These are phyloP conservation scores for Rhagologus leucostigma DNA, from an alignment of 2,113 vertebrate species.

Conservation along the genomic window DNA sequence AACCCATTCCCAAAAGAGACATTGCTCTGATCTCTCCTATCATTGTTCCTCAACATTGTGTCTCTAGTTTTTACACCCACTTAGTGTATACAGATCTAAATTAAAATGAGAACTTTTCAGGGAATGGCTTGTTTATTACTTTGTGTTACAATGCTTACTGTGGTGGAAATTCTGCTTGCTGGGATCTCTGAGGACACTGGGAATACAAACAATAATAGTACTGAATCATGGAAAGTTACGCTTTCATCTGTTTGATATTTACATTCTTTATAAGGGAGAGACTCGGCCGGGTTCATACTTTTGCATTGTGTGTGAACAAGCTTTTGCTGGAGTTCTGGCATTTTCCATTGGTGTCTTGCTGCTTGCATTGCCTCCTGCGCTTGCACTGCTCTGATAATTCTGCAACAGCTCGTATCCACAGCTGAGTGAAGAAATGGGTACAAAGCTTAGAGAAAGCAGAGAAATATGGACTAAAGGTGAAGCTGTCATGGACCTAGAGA, in stretches of 20 bases:
- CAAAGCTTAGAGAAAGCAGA: neutral
- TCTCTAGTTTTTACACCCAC: neutral
- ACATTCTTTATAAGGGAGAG: constrained; percentile 47
- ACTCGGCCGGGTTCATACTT: neutral
- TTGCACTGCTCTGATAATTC: neutral
- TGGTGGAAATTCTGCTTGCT: neutral
- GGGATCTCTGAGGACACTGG: constrained; percentile 4
- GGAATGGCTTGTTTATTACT: constrained; percentile 14
- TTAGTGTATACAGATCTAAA: neutral
- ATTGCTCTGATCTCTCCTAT: neutral
- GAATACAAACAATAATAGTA: constrained; percentile 35
- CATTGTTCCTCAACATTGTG: neutral
- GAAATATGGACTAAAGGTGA: neutral
- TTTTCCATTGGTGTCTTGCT: neutral
- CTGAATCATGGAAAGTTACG: neutral
- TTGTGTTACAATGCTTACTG: neutral
- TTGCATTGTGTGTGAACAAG: neutral
- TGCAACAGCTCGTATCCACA: neutral
- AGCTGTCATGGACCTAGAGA: neutral
- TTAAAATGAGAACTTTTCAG: constrained; percentile 6
- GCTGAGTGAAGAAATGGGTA: neutral
- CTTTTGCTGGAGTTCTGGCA: neutral
- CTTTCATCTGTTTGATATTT: constrained; percentile 57
- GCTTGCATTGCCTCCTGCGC: neutral
- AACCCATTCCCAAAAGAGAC: neutral